Evolutionary conservation across 2,113 vertebrate species (phyloP).

Genomic region (Chloroceryle aenea): DNA sequence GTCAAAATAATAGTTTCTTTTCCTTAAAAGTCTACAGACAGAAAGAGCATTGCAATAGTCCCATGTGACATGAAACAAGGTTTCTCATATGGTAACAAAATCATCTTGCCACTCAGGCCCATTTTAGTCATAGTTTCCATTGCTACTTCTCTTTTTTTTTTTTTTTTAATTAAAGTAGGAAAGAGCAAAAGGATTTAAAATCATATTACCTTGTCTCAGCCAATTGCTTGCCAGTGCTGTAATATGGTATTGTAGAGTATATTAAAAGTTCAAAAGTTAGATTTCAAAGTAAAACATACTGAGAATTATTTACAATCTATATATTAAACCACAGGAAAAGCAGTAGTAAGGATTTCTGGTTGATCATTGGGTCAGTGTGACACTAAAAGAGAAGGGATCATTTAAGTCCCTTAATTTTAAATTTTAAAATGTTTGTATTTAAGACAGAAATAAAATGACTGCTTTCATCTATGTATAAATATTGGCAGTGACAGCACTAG

Average conservation of each 20-base stretch:
- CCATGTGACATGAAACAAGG: not conserved
- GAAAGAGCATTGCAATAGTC: not conserved
- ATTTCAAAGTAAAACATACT: not conserved
- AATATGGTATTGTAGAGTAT: not conserved
- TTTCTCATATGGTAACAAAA: not conserved
- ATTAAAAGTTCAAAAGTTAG: conserved; percentile 8
- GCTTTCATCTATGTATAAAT: not conserved
- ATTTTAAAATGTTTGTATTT: not conserved
- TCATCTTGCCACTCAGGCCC: not conserved
- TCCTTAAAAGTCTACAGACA: not conserved
- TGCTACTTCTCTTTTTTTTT: not conserved
- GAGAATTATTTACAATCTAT: not conserved
- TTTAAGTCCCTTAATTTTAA: not conserved
- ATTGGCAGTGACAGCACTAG: not conserved
- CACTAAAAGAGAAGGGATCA: not conserved
- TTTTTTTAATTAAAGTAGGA: not conserved
- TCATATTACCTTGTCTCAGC: not conserved
- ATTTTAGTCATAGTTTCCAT: not conserved
- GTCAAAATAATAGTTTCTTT: not conserved
- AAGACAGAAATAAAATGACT: not conserved
- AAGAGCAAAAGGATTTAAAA: conserved; percentile 7
- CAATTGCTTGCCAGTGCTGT: not conserved
- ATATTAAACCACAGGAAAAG: not conserved
- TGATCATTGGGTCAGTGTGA: not conserved
- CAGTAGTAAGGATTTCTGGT: not conserved